Base-by-base conservation (phyloP, 2,113 vertebrate genomes). In the Nyctibius bracteatus region DNA sequence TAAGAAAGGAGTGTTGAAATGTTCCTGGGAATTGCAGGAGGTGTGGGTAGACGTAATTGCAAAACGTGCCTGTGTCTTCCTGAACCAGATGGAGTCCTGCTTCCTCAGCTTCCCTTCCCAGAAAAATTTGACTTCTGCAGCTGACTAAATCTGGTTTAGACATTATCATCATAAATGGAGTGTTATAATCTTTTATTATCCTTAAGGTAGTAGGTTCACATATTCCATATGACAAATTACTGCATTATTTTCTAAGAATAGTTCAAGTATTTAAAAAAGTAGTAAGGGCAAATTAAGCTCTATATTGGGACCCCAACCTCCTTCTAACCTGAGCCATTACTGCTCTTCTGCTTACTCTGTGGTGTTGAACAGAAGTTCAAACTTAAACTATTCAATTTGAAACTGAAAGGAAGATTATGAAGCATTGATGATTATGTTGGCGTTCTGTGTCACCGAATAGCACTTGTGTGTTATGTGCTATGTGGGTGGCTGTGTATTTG, bases 401-500 rank as follows among this genome's bases (percentile, higher is more conserved):
- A 92, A 71, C 55, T 59, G 80, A 81, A 96, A 81, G 77, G 66
- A 81, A 89, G 86, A 88, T 92, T 79, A 67, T 61, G 77, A 81
- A 49, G 68, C 20, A 0, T 37, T 91, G 62, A 77, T 90, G 96
- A 68, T 86, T 74, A 31, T 85, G 77, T 66, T 94, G 94, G 80
- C 93, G 68, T 85, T 96, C 77, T 86, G 41, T 88, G 83, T 78
- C 88, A 93, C 86, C 65, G 88, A 92, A 47, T 73, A 92, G 80
- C 83, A 84, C 86, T 96, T 52, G 28, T 3, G 47, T 15, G 22
- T 84, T 95, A 43, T 78, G 67, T 77, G 70, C 91, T 88, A 2
- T 52, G 90, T 92, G 95, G 92, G 92, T 95, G 90, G 92, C 90
- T 94, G 81, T 86, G 86, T 95, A 8, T 95, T 96, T 97, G 87